Base-by-base conservation (phyloP, 1,140 invertebrate genomes). In the Cydia fagiglandana region DNA sequence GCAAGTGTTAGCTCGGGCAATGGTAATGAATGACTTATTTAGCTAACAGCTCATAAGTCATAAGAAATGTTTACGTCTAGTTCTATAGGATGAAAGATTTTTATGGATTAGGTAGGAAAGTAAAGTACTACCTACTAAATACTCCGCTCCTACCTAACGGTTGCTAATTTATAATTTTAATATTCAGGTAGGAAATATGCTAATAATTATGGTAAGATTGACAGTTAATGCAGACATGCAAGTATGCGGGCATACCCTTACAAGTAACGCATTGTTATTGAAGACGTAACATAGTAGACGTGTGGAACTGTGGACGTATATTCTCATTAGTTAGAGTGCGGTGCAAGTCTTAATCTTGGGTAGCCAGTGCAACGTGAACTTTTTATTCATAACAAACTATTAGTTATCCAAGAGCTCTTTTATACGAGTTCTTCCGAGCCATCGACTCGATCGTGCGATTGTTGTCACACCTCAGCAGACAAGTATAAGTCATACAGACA, bases 111-210 rank as follows among this genome's bases (percentile, higher is more conserved):
- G 24, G 24, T 24, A 24, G 1, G 24, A 24, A 24, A 24, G 24
- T 24, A 24, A 24, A 24, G 24, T 24, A 24, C 41, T 45, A 45
- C 7, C 53, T 56, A 56, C 6, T 30, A 30, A 3, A 3, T 56
- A 56, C 53, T 56, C 53, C n/a, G 1, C 6, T 17, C 53, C n/a
- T 17, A 17, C 12, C 53, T 56, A 56, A 64, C 53, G 28, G 66
- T 47, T 77, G 74, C 38, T 73, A 61, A 75, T 77, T 77, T 68
- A 68, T 68, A 1, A 68, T 68, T 68, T 68, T 34, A 34, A 68
- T 68, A 34, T 34, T 15, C 64, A 56, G 53, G 13, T 12, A 38
- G 28, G 13, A 15, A 38, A 68, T 30, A 28, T 68, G n/a, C 53
- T n/a, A 68, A 15, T 41, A 70, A 38, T 20, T 41, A 70, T 70